phyloP scores from a whole-genome alignment of 1,140 invertebrate genomes.

The Apis cerana region DNA sequence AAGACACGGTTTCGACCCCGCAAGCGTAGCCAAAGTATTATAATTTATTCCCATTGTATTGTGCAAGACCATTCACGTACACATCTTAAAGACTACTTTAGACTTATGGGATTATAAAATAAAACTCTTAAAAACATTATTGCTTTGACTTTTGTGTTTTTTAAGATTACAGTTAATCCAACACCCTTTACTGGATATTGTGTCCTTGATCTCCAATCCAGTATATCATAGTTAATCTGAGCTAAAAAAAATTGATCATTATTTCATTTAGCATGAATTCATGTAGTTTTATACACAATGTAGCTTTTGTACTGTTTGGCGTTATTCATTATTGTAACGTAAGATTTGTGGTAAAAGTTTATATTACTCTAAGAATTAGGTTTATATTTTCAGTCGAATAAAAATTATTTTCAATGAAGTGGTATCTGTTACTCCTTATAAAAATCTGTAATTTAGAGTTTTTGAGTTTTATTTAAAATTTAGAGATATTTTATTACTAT shows the following conservation, averaged over 20 bases:
- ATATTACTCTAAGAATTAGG: conserved; percentile 74
- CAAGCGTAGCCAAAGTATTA: conserved; percentile 81
- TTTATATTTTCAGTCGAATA: conserved; percentile 77
- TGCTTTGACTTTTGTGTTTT: conserved; percentile 61
- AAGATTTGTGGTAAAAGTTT: conserved; percentile 72
- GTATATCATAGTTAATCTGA: conserved; percentile 21
- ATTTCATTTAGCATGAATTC: conserved; percentile 57
- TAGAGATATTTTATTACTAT: not conserved
- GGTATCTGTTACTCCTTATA: conserved; percentile 31
- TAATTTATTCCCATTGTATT: conserved; percentile 82
- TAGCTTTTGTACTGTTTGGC: conserved; percentile 62
- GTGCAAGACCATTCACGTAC: conserved; percentile 79
- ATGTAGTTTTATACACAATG: conserved; percentile 50
- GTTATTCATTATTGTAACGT: conserved; percentile 68
- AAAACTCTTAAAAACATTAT: conserved; percentile 78
- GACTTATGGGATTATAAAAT: conserved; percentile 81
- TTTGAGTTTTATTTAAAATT: not conserved
- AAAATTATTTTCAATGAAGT: conserved; percentile 77
- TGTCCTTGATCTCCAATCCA: conserved; percentile 40
- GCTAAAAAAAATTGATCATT: conserved; percentile 45
- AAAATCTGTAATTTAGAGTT: conserved; percentile 5
- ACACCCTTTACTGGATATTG: conserved; percentile 40
- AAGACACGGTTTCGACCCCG: conserved; percentile 74
- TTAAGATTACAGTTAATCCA: conserved; percentile 46
- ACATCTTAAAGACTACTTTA: conserved; percentile 80